These are phyloP conservation scores for Limnephilus marmoratus DNA, from an alignment of 2,888 invertebrate species.

Conservation along the genomic window DNA sequence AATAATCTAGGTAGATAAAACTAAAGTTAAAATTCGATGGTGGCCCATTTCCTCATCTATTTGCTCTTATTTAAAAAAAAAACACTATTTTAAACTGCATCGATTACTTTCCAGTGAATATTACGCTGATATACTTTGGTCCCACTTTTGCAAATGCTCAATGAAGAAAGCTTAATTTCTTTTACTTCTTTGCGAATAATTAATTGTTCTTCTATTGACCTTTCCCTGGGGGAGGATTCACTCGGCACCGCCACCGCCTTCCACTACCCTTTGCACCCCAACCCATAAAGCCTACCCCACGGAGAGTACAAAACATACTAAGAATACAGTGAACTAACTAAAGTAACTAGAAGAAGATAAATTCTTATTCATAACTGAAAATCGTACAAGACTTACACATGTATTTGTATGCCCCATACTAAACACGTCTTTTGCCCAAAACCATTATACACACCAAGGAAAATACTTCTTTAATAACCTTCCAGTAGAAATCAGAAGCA, in stretches of 20 bases:
- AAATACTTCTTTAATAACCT: too few species aligned
- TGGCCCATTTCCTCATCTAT: too few species aligned
- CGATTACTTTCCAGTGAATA: background rate
- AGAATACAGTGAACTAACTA: background rate
- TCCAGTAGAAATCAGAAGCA: too few species aligned
- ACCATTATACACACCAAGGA: too few species aligned
- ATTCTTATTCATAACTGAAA: too few species aligned
- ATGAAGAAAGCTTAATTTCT: constrained; percentile 50
- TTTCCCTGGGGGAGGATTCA: constrained; percentile 63
- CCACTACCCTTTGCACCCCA: background rate
- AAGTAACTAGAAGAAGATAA: too few species aligned
- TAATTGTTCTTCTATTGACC: constrained; percentile 66
- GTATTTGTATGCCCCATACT: too few species aligned
- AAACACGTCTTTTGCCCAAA: too few species aligned
- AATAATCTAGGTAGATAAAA: background rate
- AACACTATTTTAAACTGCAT: too few species aligned
- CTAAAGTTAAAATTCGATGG: background rate
- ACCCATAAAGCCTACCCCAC: background rate
- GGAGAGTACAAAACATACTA: background rate
- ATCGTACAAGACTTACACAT: too few species aligned
- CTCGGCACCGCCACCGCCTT: constrained; percentile 44
- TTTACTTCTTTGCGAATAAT: constrained; percentile 60
- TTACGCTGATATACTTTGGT: background rate
- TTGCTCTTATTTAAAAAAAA: too few species aligned
- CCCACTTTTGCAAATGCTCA: constrained; percentile 17